Evolutionary conservation across 2,888 invertebrate species (phyloP).

Genomic region (Mythimna loreyi): DNA sequence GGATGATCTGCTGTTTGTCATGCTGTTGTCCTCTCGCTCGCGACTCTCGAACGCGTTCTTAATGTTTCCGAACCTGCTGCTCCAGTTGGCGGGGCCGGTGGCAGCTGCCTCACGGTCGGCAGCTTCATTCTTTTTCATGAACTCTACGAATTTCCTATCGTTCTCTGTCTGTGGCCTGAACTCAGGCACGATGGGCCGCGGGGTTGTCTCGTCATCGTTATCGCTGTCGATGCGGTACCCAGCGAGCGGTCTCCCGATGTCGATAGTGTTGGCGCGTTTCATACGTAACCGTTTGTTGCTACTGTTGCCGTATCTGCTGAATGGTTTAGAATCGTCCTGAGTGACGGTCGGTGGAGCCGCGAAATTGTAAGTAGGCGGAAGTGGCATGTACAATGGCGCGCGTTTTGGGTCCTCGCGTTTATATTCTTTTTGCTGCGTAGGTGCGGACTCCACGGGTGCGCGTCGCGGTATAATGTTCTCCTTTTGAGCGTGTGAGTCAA

Average conservation of each 20-base stretch:
- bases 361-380: constrained; percentile 86
- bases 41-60: constrained; percentile 95
- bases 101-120: constrained; percentile 66
- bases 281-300: constrained; percentile 93
- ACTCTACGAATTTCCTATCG: constrained; percentile 95
- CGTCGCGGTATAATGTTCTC: constrained; percentile 64
- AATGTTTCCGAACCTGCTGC: constrained; percentile 95
- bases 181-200: constrained; percentile 90
- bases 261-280: constrained; percentile 97
- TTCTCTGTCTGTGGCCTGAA: constrained; percentile 96
- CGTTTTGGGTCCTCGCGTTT: constrained; percentile 74
- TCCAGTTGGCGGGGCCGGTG: constrained; percentile 92
- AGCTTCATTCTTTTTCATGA: constrained; percentile 93
- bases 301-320: constrained; percentile 86
- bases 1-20: constrained; percentile 78
- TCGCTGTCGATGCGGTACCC: constrained; percentile 89
- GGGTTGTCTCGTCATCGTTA: constrained; percentile 84
- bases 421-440: constrained; percentile 63
- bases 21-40: constrained; percentile 73
- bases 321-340: constrained; percentile 82
- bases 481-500: constrained; percentile 77
- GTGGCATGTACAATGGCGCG: constrained; percentile 79
- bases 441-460: constrained; percentile 59
- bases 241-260: constrained; percentile 94
- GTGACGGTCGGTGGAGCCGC: constrained; percentile 76